A percentile compares a stretch with the other conserved stretches of the same genome.
phyloP scores from a whole-genome alignment of 2,113 vertebrate species.

The Rhombomys opimus region DNA sequence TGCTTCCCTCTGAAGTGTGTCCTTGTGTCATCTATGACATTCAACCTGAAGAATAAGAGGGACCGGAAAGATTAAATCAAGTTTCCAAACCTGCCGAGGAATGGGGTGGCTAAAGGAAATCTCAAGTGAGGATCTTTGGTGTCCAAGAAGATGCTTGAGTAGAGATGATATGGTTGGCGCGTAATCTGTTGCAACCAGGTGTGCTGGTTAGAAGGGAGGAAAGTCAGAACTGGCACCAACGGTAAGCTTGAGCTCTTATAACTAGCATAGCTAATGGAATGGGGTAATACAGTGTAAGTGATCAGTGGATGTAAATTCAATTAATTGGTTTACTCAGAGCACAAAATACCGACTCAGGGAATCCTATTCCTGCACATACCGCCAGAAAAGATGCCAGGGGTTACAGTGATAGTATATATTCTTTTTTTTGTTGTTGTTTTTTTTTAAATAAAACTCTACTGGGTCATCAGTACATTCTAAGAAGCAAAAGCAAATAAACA shows the following conservation, averaged over 20 bases:
- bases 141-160: not conserved
- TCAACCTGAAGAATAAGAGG: not conserved
- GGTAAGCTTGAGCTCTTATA: too few species aligned
- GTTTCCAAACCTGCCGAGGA: not conserved
- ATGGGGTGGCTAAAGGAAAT: not conserved
- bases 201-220: too few species aligned
- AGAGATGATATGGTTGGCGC: not conserved
- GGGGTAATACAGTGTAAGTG: rapidly evolving
- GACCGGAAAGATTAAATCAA: not conserved
- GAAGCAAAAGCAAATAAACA: not conserved
- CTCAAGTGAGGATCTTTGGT: not conserved
- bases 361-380: not conserved
- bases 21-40: not conserved
- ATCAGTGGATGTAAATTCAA: not conserved
- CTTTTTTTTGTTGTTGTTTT: too few species aligned
- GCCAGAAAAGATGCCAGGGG: rapidly evolving
- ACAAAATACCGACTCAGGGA: not conserved
- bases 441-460: not conserved
- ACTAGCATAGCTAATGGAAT: not conserved
- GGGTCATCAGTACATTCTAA: not conserved
- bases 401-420: not conserved
- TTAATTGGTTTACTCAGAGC: not conserved
- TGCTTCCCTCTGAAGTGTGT: not conserved
- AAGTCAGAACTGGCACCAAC: not conserved
- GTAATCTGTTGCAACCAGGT: rapidly evolving